Conservation (phyloP, 2,888 invertebrate species). For the Lymantria monacha region DNA sequence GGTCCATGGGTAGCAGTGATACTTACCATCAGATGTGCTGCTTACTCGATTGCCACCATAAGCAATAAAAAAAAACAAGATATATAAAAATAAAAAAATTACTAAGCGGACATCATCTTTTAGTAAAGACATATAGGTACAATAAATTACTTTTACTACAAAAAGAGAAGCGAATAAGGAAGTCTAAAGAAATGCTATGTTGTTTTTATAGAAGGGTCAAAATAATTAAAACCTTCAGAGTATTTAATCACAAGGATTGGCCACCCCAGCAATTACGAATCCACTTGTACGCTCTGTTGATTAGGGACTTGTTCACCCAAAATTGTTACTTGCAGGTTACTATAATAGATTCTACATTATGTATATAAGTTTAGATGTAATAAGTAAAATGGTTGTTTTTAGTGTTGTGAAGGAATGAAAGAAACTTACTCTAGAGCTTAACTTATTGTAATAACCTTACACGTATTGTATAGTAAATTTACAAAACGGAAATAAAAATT, state of each 20-base stretch:
- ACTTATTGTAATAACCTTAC: too few species aligned
- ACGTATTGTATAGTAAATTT: too few species aligned
- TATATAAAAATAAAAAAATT: not conserved
- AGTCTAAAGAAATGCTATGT: not conserved
- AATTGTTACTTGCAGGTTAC: constrained; percentile 2
- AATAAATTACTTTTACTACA: not conserved
- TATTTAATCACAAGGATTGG: constrained; percentile 6
- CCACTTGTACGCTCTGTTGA: constrained; percentile 4
- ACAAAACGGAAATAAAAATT: too few species aligned
- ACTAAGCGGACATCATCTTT: too few species aligned
- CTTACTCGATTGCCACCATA: too few species aligned
- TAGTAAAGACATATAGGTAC: too few species aligned
- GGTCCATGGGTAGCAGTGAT: too few species aligned
- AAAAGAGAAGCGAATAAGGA: not conserved
- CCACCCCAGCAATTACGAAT: constrained; percentile 1
- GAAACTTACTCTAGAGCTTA: too few species aligned
- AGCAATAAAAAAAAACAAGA: too few species aligned
- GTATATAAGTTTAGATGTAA: not conserved
- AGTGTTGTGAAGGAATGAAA: too few species aligned
- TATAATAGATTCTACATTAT: not conserved
- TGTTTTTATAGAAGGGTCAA: not conserved
- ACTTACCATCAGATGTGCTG: too few species aligned
- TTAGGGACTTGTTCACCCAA: constrained; percentile 5
- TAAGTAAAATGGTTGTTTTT: too few species aligned
- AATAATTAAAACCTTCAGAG: constrained; percentile 6